Evolutionary conservation across 1,140 invertebrate species (phyloP).

Genomic region (Telenomus remus): DNA sequence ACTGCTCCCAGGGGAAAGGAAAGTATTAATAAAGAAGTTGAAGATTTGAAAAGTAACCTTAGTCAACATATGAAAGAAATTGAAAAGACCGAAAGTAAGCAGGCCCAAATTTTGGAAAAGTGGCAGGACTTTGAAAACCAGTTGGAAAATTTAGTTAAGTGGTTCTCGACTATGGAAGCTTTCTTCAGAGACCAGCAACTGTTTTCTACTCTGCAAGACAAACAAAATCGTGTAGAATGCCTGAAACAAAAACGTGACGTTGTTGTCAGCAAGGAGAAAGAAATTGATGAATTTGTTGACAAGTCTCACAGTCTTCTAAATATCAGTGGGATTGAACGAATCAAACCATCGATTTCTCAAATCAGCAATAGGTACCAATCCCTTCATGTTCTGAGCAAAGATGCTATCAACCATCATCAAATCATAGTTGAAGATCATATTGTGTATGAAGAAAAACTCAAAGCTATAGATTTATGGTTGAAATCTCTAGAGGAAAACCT

Average conservation of each 20-base stretch:
- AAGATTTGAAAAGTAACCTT: slow-evolving; percentile 80
- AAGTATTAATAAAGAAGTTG: slow-evolving; percentile 83
- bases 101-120: slow-evolving; percentile 84
- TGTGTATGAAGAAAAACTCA: slow-evolving; percentile 85
- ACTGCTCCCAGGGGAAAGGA: slow-evolving; percentile 87
- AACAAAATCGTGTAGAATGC: slow-evolving; percentile 83
- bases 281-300: slow-evolving; percentile 92
- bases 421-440: slow-evolving; percentile 90
- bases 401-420: slow-evolving; percentile 91
- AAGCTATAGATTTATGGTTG: slow-evolving; percentile 86
- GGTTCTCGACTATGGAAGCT: slow-evolving; percentile 89
- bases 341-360: slow-evolving; percentile 92
- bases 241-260: slow-evolving; percentile 85
- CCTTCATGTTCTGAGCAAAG: slow-evolving; percentile 88
- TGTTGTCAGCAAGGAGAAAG: slow-evolving; percentile 84
- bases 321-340: slow-evolving; percentile 87
- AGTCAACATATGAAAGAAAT: slow-evolving; percentile 81
- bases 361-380: slow-evolving; percentile 92
- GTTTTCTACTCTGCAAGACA: slow-evolving; percentile 87
- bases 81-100: slow-evolving; percentile 80
- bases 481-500: slow-evolving; percentile 85
- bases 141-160: slow-evolving; percentile 86
- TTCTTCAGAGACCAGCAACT: slow-evolving; percentile 90
- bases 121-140: slow-evolving; percentile 92
- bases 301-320: slow-evolving; percentile 91